Base-by-base conservation (phyloP, 2,888 invertebrate genomes). In the Dolichomitus sp. region DNA sequence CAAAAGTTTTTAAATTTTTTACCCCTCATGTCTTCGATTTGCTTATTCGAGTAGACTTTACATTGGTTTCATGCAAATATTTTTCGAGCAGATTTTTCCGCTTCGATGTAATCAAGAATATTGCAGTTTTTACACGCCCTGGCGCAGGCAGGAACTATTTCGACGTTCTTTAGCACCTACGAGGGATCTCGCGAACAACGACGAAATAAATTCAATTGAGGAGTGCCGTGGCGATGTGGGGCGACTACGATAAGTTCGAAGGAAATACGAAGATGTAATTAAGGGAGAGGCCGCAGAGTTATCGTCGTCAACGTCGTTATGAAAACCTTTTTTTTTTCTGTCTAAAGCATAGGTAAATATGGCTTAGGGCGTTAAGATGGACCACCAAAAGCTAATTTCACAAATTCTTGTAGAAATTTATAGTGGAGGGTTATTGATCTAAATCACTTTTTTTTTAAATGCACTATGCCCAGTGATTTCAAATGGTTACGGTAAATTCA, bases 171-270 rank as follows among this genome's bases (percentile, higher is more conserved):
- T 33, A 33, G 33, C 9, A n/a, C 50, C 33, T 23, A 50, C 19
- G n/a, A 30, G 54, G 45, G 75, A 48, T 75, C 48, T 68, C 75
- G 48, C 17, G 76, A 72, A 30, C 27, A 65, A 69, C 45, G 63
- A 59, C 23, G 61, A 80, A 69, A 80, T 63, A 61, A 70, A 33
- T 80, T 80, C 77, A 84, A 79, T 80, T 78, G 79, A 83, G 59
- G 79, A 81, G 72, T 69, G 74, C 75, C 42, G 72, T 75, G 37
- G 73, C 42, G 48, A 9, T 19, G 37, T 19, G 6, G 57, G 48
- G 45, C 37, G 61, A 27, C 17, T 45, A 59, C 48, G 79, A 79
- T 82, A 81, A 81, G 73, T 65, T 68, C 63, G 78, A 74, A 68
- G 68, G 78, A 74, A 72, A 73, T 72, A 75, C 52, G 50, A 50